Conservation (phyloP, 2,113 vertebrate species). For the Anarhynchus alexandrinus region DNA sequence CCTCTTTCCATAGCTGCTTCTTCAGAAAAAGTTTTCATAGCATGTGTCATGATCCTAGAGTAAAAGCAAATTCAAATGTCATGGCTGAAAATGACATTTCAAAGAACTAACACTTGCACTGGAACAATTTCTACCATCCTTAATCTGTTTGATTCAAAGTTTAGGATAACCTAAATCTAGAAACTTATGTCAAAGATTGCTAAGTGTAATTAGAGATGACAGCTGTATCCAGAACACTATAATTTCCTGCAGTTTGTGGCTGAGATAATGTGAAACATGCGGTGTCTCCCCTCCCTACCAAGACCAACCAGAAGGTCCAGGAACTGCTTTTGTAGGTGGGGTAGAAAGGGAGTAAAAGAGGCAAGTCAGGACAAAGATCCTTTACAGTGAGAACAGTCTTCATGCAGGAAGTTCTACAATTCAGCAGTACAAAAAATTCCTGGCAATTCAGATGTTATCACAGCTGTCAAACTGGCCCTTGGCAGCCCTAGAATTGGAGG, state of each 20-base stretch:
- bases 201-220: neutral
- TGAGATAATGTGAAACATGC: neutral
- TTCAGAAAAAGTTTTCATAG: neutral
- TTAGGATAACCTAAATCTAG: neutral
- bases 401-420: neutral
- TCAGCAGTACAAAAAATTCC: neutral
- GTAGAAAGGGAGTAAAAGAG: neutral
- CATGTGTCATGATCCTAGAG: neutral
- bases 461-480: neutral
- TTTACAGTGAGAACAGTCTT: neutral
- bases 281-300: neutral
- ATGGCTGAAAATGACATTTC: constrained; percentile 5
- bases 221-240: neutral
- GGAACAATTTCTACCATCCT: neutral
- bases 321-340: neutral
- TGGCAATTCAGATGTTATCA: neutral
- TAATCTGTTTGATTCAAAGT: neutral
- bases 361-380: neutral
- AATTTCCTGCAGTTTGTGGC: neutral
- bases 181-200: neutral
- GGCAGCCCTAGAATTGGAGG: neutral
- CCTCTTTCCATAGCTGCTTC: neutral
- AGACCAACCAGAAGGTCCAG: neutral
- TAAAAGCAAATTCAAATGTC: neutral
- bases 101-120: neutral